Base-by-base conservation (phyloP, 1,140 invertebrate species). In the Nebria ingens region DNA sequence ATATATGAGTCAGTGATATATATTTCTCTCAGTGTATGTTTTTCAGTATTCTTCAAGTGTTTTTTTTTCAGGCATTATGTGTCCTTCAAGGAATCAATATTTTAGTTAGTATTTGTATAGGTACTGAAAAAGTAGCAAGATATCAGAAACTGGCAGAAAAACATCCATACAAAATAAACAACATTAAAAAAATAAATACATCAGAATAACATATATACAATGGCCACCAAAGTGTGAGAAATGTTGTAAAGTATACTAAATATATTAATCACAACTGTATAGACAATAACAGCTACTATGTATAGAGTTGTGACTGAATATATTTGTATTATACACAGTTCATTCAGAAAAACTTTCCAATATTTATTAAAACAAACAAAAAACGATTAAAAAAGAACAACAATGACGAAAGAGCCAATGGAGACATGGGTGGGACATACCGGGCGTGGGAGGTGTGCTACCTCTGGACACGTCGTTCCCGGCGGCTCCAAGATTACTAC, bases 381-480 rank as follows among this genome's bases (percentile, higher is more conserved):
- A 40, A 34, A 19, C 13, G 40, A 13, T 6, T 2, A 42, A 21
- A 19, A 19, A 56, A 55, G 4, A 19, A 61, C 38, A 57, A 61
- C 38, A 65, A 64, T 59, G 58, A 58, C 40, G 49, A 52, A 57
- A 60, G 61, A 54, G 53, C 50, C 58, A 61, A 58, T 55, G 53
- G 58, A 56, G 59, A 60, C 62, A 58, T 66, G 70, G 69, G 72
- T 71, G 68, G 76, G 76, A 80, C 79, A 76, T 84, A 93, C 90
- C 93, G 80, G 94, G 93, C 78, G 94, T 97, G 75, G 94, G 93
- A 77, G 94, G 94, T 74, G 94, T 97, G 76, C 93, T 97, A 81
- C 93, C 93, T 83, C 94, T 82, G 73, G 92, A 96, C 77, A 79
- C 76, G 71, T 78, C 76, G 71, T 76, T 76, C 75, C 73, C 75